Evolutionary conservation across 1,140 invertebrate species (phyloP).

Genomic region (Pogonomyrmex californicus): DNA sequence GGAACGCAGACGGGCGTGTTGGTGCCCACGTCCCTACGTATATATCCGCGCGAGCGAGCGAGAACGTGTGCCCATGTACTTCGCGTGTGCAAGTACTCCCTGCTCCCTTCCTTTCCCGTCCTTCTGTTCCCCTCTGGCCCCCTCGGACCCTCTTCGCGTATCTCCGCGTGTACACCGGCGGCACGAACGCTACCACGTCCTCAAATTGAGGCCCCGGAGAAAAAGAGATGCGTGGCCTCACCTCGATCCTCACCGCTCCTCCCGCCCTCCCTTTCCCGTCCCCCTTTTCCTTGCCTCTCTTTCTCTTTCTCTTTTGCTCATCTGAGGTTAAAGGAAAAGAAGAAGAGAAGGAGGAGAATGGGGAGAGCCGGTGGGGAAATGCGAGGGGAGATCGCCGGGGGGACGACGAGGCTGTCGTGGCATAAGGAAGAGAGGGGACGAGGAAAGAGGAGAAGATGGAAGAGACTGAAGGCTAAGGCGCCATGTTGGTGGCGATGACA

Average conservation of each 20-base stretch:
- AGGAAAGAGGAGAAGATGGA: slow-evolving; percentile 74
- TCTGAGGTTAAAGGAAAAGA: slow-evolving; percentile 34
- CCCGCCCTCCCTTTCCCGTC: background rate
- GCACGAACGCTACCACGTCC: slow-evolving; percentile 77
- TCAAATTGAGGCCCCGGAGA: slow-evolving; percentile 78
- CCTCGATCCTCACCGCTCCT: slow-evolving; percentile 65
- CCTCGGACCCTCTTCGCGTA: slow-evolving; percentile 7
- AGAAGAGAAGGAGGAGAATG: slow-evolving; percentile 43
- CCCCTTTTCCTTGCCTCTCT: slow-evolving; percentile 8
- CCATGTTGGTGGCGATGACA: slow-evolving; percentile 81
- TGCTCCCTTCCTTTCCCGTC: slow-evolving; percentile 10
- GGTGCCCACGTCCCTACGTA: slow-evolving; percentile 70
- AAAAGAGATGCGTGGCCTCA: slow-evolving; percentile 77
- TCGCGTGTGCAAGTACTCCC: slow-evolving; percentile 71
- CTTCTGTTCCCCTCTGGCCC: background rate
- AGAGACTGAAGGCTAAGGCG: slow-evolving; percentile 73
- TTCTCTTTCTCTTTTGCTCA: slow-evolving; percentile 23
- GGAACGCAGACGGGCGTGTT: slow-evolving; percentile 73
- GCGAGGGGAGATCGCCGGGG: slow-evolving; percentile 54
- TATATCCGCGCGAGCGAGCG: slow-evolving; percentile 36
- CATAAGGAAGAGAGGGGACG: slow-evolving; percentile 41
- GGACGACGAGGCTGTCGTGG: slow-evolving; percentile 51
- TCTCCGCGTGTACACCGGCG: slow-evolving; percentile 43
- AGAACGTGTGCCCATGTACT: slow-evolving; percentile 50
- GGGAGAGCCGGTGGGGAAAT: slow-evolving; percentile 62